Conservation (phyloP, 2,888 invertebrate genomes). For the Nephrocerus scutellatus region DNA sequence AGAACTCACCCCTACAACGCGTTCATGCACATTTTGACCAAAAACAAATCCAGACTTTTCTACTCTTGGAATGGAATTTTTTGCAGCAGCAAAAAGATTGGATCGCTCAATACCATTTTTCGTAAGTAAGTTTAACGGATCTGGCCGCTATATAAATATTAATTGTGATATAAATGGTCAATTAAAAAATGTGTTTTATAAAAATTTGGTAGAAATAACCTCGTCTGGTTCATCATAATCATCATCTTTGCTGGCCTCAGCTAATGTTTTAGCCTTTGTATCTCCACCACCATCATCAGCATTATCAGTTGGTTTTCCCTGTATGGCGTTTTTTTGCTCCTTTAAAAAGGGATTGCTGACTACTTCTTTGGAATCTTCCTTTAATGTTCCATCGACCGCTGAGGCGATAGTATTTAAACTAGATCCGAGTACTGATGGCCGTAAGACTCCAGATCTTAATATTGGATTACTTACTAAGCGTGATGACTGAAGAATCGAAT, state of each 20-base stretch:
- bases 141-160: constrained; percentile 30
- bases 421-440: constrained; percentile 38
- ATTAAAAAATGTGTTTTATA: no score
- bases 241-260: constrained; percentile 7
- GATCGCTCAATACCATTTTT: constrained; percentile 44
- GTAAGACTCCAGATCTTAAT: constrained; percentile 34
- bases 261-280: constrained; percentile 13
- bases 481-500: constrained; percentile 36
- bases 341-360: constrained; percentile 41
- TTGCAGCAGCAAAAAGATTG: constrained; percentile 41
- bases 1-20: constrained; percentile 59
- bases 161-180: background rate
- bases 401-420: constrained; percentile 20
- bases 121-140: constrained; percentile 40
- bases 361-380: constrained; percentile 21
- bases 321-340: constrained; percentile 33
- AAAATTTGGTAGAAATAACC: constrained; percentile 27
- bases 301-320: constrained; percentile 16
- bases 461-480: constrained; percentile 30
- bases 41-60: constrained; percentile 71
- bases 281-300: constrained; percentile 17
- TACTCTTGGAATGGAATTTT: constrained; percentile 46
- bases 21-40: constrained; percentile 82
- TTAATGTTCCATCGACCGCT: constrained; percentile 26
- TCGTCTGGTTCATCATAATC: constrained; percentile 31